Evolutionary conservation across 2,888 invertebrate genomes (phyloP).

Genomic region (Dromius quadrimaculatus): DNA sequence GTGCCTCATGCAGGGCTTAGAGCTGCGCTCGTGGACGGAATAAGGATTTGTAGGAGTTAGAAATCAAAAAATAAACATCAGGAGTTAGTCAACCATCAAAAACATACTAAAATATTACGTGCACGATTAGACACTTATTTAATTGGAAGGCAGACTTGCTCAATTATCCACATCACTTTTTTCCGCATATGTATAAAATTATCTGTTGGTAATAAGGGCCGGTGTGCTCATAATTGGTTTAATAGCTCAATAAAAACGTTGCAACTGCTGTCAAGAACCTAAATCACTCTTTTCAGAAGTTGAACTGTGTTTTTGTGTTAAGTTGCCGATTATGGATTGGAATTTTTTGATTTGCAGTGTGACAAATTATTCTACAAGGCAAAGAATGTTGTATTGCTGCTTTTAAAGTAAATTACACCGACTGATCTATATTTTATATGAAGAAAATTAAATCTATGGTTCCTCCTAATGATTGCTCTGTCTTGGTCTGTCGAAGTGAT

Average conservation of each 20-base stretch:
- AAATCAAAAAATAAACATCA: too few species aligned
- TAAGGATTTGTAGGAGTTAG: too few species aligned
- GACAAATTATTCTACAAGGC: constrained; percentile 11
- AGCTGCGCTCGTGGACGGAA: constrained; percentile 37
- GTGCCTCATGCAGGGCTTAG: constrained; percentile 45
- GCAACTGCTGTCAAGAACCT: neutral
- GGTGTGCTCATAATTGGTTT: constrained; percentile 29
- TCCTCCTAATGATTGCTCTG: too few species aligned
- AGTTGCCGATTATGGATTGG: constrained; percentile 3
- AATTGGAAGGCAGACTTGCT: too few species aligned
- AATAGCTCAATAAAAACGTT: constrained; percentile 34
- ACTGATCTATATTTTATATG: too few species aligned
- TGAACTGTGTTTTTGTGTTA: constrained; percentile 17
- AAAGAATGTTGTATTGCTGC: neutral
- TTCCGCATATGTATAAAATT: constrained; percentile 14
- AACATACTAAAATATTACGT: too few species aligned
- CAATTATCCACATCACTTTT: too few species aligned
- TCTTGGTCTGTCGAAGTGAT: constrained; percentile 56
- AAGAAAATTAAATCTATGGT: too few species aligned
- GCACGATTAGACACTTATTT: too few species aligned
- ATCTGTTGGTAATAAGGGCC: constrained; percentile 7
- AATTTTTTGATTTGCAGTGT: constrained; percentile 21
- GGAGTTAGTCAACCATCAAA: too few species aligned
- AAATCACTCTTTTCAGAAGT: constrained; percentile 7
- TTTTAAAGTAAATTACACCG: too few species aligned